Conservation (phyloP, 2,113 vertebrate species). For the Onychorhynchus coronatus region DNA sequence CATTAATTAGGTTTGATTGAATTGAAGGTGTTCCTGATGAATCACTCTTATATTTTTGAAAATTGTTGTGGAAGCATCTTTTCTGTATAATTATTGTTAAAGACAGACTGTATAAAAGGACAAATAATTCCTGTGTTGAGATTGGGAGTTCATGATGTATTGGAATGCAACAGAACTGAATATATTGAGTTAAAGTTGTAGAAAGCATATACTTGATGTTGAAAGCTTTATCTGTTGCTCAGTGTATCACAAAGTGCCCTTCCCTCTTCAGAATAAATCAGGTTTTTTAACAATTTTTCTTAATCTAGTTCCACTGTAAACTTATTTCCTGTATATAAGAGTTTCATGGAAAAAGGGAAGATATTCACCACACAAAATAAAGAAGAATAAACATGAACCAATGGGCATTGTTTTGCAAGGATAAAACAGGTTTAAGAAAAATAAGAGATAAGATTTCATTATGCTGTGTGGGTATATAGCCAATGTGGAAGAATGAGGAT, state of each 20-base stretch:
- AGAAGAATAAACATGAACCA: not conserved
- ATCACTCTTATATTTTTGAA: not conserved
- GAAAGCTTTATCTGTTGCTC: not conserved
- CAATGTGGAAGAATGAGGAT: not conserved
- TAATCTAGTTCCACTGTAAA: not conserved
- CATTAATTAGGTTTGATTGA: not conserved
- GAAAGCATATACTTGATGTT: not conserved
- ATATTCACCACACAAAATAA: not conserved
- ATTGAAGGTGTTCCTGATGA: not conserved
- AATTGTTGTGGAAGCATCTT: not conserved
- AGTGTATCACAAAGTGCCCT: not conserved
- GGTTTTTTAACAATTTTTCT: not conserved
- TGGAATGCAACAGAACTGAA: not conserved
- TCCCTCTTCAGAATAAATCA: not conserved
- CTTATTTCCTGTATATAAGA: not conserved
- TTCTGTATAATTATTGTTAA: not conserved
- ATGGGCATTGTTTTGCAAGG: not conserved
- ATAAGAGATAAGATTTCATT: not conserved
- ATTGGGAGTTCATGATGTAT: not conserved
- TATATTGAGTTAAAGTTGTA: not conserved
- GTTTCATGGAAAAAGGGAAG: not conserved
- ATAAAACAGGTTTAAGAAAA: not conserved
- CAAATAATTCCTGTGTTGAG: not conserved
- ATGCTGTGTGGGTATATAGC: not conserved
- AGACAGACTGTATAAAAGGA: not conserved